Percentiles rank a stretch among this genome's conserved stretches.
Evolutionary conservation across 2,888 invertebrate species (phyloP).

Genomic region (Melieria picta): DNA sequence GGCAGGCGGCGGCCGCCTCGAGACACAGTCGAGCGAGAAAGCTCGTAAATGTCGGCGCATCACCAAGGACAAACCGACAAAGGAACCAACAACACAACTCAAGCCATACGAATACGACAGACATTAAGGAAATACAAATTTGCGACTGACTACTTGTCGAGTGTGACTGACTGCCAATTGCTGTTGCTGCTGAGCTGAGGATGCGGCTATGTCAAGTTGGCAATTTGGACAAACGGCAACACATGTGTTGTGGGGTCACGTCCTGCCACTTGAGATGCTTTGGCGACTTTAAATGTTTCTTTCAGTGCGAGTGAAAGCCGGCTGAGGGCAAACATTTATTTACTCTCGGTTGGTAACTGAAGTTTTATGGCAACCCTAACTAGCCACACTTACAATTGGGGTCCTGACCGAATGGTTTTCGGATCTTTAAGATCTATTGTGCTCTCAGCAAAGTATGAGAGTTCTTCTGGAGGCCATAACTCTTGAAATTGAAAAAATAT

Average conservation of each 20-base stretch:
- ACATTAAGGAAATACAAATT: not conserved
- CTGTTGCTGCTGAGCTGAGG: too few species aligned
- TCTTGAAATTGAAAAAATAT: too few species aligned
- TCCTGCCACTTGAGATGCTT: slow-evolving; percentile 30
- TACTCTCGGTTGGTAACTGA: not conserved
- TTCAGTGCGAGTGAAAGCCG: slow-evolving; percentile 5
- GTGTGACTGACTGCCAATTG: not conserved
- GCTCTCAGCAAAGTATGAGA: too few species aligned
- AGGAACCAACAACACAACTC: not conserved
- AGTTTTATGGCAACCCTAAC: not conserved
- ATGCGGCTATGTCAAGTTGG: too few species aligned
- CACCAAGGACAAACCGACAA: too few species aligned
- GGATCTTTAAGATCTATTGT: too few species aligned
- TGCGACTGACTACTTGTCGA: slow-evolving; percentile 3
- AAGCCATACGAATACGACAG: not conserved
- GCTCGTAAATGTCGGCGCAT: too few species aligned
- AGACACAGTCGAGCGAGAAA: too few species aligned
- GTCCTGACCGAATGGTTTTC: too few species aligned
- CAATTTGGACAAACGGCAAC: too few species aligned
- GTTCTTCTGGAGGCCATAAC: too few species aligned
- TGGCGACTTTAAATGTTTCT: slow-evolving; percentile 19
- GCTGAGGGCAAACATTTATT: not conserved
- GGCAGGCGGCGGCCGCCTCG: not conserved
- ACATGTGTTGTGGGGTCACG: slow-evolving; percentile 20
- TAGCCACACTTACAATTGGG: too few species aligned